A percentile compares a stretch with the other conserved stretches of the same genome.
Conservation (phyloP, 2,113 vertebrate genomes). For the Scopus umbretta region DNA sequence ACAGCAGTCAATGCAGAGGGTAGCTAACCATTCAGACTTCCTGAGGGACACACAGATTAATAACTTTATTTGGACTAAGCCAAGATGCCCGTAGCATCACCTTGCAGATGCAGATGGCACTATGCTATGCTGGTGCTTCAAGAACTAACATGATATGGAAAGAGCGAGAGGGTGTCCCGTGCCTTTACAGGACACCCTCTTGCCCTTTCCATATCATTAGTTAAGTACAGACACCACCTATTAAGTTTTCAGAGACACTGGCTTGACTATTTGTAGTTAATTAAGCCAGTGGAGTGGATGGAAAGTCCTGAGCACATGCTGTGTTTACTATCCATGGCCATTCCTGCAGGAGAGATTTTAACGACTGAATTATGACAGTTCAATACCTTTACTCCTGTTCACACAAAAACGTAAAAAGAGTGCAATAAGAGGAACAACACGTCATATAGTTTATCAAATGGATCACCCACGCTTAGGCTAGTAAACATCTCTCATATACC, state of each 20-base stretch:
- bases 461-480: neutral
- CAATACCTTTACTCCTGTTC: neutral
- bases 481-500: neutral
- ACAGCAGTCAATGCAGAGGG: neutral
- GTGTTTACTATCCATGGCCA: neutral
- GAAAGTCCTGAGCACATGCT: neutral
- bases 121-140: rapidly evolving
- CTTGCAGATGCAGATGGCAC: neutral
- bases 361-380: neutral
- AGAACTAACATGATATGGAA: rapidly evolving
- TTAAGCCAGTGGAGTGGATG: neutral
- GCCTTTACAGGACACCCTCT: neutral
- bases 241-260: neutral
- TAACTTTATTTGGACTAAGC: neutral
- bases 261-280: neutral
- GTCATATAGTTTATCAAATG: neutral
- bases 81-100: neutral
- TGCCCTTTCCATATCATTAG: neutral
- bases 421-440: neutral
- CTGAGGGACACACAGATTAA: neutral
- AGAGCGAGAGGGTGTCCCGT: rapidly evolving
- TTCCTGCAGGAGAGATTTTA: neutral
- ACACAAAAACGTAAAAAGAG: neutral
- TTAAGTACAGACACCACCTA: neutral
- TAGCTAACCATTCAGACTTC: neutral